These are phyloP conservation scores for Sthenelais limicola DNA, from an alignment of 2,888 invertebrate species.

Conservation along the genomic window DNA sequence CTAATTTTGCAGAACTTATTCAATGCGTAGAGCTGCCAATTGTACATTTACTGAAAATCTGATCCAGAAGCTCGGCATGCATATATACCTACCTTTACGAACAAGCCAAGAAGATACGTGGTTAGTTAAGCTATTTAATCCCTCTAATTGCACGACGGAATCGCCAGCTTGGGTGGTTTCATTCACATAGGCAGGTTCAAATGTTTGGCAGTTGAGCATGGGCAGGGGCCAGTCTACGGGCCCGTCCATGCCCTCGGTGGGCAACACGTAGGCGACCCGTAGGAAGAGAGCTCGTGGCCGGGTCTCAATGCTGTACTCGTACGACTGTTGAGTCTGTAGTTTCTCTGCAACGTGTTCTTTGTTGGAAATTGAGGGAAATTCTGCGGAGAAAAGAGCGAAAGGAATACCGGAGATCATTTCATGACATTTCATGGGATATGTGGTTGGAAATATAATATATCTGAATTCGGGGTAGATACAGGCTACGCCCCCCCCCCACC, in stretches of 20 bases:
- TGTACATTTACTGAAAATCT: too few species aligned
- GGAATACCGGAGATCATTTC: too few species aligned
- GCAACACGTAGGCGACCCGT: constrained; percentile 34
- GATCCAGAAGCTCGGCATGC: too few species aligned
- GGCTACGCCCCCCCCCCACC: too few species aligned
- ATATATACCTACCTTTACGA: constrained; percentile 27
- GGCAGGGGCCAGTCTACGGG: constrained; percentile 26
- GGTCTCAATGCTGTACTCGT: constrained; percentile 39
- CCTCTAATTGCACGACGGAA: constrained; percentile 9
- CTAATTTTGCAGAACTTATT: too few species aligned
- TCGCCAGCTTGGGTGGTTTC: background rate
- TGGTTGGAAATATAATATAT: too few species aligned
- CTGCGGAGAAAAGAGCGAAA: too few species aligned
- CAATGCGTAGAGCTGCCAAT: too few species aligned
- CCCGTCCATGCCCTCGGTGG: constrained; percentile 26
- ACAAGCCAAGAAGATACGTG: constrained; percentile 19
- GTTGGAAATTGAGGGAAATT: constrained; percentile 9
- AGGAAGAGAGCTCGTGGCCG: constrained; percentile 38
- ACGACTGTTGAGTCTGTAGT: constrained; percentile 26
- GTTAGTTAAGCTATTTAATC: background rate
- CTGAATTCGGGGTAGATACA: too few species aligned
- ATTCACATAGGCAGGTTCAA: constrained; percentile 25
- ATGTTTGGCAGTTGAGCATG: constrained; percentile 26
- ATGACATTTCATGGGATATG: too few species aligned
- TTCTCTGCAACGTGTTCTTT: constrained; percentile 28